Evolutionary conservation across 2,797 vertebrate species (phyloP).

Genomic region (Cyprinella venusta): DNA sequence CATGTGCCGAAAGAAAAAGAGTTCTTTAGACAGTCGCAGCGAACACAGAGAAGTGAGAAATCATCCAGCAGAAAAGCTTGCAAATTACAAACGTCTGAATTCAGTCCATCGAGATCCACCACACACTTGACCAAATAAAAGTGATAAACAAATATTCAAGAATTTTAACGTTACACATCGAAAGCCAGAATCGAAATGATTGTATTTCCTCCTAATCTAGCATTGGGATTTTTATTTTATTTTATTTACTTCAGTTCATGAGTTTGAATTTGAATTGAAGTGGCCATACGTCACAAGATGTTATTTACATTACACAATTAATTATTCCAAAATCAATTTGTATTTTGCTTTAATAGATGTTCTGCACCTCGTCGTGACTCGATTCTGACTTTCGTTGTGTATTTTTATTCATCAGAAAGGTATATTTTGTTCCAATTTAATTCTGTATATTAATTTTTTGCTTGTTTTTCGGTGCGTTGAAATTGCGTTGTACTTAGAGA

Average conservation of each 20-base stretch:
- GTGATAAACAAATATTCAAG: neutral
- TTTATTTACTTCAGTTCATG: neutral
- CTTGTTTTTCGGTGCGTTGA: too few relatives aligned
- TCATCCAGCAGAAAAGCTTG: conserved; percentile 50
- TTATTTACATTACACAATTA: neutral
- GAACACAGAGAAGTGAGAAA: conserved; percentile 61
- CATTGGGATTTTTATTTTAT: neutral
- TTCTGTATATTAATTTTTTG: too few relatives aligned
- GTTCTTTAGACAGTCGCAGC: conserved; percentile 77
- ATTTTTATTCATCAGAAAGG: too few relatives aligned
- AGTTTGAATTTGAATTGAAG: neutral
- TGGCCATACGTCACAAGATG: neutral
- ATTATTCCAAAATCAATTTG: too few relatives aligned
- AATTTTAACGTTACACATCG: neutral
- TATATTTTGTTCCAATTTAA: too few relatives aligned
- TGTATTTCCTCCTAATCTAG: neutral
- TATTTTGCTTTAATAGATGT: neutral
- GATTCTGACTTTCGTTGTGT: too few relatives aligned
- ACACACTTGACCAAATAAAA: neutral
- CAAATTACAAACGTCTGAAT: conserved; percentile 53
- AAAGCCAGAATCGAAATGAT: neutral
- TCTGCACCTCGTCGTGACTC: too few relatives aligned
- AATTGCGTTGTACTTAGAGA: too few relatives aligned
- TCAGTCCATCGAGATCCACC: conserved; percentile 52
- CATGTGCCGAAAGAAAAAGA: conserved; percentile 96